A percentile compares a stretch with the other conserved stretches of the same genome.
These are phyloP conservation scores for Hippotragus niger DNA, from an alignment of 2,113 vertebrate genomes.

Conservation along the genomic window DNA sequence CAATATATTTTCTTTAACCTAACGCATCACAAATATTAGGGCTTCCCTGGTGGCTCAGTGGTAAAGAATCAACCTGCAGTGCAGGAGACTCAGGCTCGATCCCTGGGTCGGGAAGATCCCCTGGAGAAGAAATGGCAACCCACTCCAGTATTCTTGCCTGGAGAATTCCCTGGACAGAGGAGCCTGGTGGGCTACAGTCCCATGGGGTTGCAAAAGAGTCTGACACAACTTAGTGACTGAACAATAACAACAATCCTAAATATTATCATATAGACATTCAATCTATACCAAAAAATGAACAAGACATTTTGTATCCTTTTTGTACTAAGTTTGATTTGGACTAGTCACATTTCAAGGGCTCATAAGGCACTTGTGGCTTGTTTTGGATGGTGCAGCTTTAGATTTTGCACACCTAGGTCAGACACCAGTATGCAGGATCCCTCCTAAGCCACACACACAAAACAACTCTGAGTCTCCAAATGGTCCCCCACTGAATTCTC, in stretches of 20 bases:
- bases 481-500: background rate
- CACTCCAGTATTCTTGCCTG: background rate
- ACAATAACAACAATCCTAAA: background rate
- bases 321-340: background rate
- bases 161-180: background rate
- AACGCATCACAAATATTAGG: background rate
- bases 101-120: background rate
- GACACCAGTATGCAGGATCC: background rate
- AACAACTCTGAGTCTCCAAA: background rate
- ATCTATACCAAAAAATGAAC: background rate
- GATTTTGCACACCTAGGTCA: background rate
- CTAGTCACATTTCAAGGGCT: background rate
- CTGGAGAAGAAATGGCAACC: background rate
- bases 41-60: background rate
- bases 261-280: background rate
- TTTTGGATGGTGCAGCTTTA: background rate
- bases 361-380: background rate
- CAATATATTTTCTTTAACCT: background rate
- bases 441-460: background rate
- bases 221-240: background rate
- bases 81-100: background rate
- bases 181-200: background rate
- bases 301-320: background rate
- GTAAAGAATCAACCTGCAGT: background rate
- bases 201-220: background rate